Evolutionary conservation across 2,888 invertebrate genomes (phyloP).

Genomic region (Dione vanillae): DNA sequence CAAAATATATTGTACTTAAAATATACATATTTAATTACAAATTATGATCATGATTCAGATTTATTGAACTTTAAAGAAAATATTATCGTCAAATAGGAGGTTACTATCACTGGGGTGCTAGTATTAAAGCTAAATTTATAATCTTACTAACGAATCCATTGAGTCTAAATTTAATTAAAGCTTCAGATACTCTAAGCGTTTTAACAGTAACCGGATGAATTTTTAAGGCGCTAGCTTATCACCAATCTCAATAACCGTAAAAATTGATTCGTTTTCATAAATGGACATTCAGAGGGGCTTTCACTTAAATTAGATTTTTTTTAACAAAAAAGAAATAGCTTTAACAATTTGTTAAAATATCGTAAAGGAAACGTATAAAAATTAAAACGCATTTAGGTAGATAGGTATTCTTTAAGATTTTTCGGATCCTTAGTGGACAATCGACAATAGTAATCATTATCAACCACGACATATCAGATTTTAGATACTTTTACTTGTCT

Average conservation of each 20-base stretch:
- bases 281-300: conserved; percentile 30
- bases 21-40: background rate
- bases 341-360: background rate
- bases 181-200: conserved; percentile 16
- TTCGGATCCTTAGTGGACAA: too few relatives aligned
- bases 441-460: too few relatives aligned
- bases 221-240: conserved; percentile 41
- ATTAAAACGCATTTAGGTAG: too few relatives aligned
- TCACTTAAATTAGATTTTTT: conserved; percentile 25
- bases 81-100: conserved; percentile 24
- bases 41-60: background rate
- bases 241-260: conserved; percentile 43
- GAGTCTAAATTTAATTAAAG: conserved; percentile 21
- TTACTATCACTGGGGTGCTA: background rate
- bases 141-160: too few relatives aligned
- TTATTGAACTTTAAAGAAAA: background rate
- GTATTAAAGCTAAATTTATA: too few relatives aligned
- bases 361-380: too few relatives aligned
- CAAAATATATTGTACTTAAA: too few relatives aligned
- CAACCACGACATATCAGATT: too few relatives aligned
- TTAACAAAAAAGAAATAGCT: conserved; percentile 3
- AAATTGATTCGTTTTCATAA: conserved; percentile 47
- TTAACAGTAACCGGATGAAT: conserved; percentile 12
- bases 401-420: too few relatives aligned
- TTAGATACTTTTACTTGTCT: too few relatives aligned